Base-by-base conservation (phyloP, 35 echinoderm and acorn worm genomes). In the Eucidaris tribuloides region DNA sequence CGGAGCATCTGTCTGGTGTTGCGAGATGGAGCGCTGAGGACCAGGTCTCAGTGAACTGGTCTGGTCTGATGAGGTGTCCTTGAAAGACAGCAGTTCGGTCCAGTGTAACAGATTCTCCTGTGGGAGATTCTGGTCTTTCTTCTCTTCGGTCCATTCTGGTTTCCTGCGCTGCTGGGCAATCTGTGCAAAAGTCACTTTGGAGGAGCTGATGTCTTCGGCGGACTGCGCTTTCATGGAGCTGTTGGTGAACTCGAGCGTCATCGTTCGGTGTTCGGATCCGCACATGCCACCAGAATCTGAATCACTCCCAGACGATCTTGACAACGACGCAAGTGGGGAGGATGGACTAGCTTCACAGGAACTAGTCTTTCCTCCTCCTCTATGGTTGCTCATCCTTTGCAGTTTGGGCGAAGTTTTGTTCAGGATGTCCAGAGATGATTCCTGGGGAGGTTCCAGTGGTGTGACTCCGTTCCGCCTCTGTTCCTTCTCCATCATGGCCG, bases 401-500 rank as follows among this genome's bases (percentile, higher is more conserved):
- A 88, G 61, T 70, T 88, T 88, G 17, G 85, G 85, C 11, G 85
- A 88, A 44, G 85, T 58, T 32, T 63, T 78, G 36, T 88, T 88
- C 19, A 81, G 76, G n/a, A 62, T 88, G 29, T 88, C 85, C 41
- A 88, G 46, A n/a, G 58, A 71, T 17, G 81, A 59, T 29, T 65
- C 58, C 11, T 30, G 48, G 34, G 84, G 79, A 39, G 66, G 17
- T 19, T 78, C 76, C 7, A 42, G 30, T 32, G 49, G 45, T 17
- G 84, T 81, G 27, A 72, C 64, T 38, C 87, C 78, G 18, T 71
- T 72, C 43, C 87, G 59, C 20, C 68, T 39, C 45, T 90, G 77
- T 42, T 92, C 84, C 49, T 83, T 83, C 48, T 96, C 93, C 45
- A 96, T 84, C 54, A 77, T 84, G 11, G 81, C 40, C 2, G 93